phyloP scores from a whole-genome alignment of 2,113 vertebrate genomes.

The Entomyzon cyanotis region DNA sequence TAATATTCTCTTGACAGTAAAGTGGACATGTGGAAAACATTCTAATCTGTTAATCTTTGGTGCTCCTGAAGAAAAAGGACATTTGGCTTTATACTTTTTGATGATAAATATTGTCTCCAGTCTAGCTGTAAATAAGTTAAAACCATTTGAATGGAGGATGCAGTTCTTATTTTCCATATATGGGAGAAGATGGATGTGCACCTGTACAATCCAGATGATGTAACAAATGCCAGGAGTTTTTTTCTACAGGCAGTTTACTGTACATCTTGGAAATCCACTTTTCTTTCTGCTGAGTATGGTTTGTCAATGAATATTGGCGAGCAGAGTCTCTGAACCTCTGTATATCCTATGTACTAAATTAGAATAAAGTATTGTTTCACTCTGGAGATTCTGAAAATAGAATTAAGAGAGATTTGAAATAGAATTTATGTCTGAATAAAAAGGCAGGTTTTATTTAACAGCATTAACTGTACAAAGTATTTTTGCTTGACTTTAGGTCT shows the following conservation, averaged over 20 bases:
- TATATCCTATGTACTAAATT: background rate
- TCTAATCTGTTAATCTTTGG: slow-evolving; percentile 86
- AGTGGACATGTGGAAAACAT: slow-evolving; percentile 94
- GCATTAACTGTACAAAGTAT: background rate
- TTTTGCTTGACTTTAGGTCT: background rate
- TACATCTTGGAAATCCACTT: background rate
- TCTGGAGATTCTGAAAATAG: background rate
- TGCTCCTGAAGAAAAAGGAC: slow-evolving; percentile 79
- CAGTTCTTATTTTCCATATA: slow-evolving; percentile 56
- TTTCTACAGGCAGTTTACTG: background rate
- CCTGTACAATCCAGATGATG: slow-evolving; percentile 32
- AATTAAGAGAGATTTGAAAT: background rate
- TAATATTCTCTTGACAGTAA: slow-evolving; percentile 91
- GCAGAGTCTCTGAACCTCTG: background rate
- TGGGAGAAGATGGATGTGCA: slow-evolving; percentile 33
- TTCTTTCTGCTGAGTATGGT: background rate
- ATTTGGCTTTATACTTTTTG: slow-evolving; percentile 79
- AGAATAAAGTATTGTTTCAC: background rate
- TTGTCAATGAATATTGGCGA: background rate
- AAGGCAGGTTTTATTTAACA: background rate
- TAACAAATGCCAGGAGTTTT: background rate
- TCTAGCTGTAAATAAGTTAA: slow-evolving; percentile 73
- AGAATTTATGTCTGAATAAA: background rate
- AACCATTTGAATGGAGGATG: slow-evolving; percentile 42
- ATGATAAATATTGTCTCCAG: slow-evolving; percentile 77